These are phyloP conservation scores for Oscheius sp. DNA, from an alignment of 2,888 invertebrate species.

Conservation along the genomic window DNA sequence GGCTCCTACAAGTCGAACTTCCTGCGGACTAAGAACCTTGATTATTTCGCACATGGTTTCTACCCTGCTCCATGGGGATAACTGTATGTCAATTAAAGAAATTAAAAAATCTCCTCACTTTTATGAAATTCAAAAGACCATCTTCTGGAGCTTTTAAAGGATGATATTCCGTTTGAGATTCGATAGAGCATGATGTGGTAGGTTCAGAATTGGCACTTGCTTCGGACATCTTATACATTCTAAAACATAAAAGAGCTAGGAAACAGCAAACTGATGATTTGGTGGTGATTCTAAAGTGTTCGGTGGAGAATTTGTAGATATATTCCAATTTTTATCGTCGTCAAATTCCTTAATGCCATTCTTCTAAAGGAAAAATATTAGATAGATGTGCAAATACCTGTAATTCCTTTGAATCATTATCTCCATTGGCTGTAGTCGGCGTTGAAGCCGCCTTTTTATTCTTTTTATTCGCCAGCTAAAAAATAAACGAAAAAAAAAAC, in stretches of 20 bases:
- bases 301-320: not conserved
- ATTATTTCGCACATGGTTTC: slow-evolving; percentile 50
- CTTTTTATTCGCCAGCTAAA: slow-evolving; percentile 7
- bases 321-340: slow-evolving; percentile 7
- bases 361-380: slow-evolving; percentile 8
- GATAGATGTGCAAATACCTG: not conserved
- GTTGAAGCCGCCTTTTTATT: slow-evolving; percentile 6
- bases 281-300: not conserved
- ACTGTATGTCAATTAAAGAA: slow-evolving; percentile 29
- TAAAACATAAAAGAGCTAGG: no score
- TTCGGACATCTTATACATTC: not conserved
- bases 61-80: slow-evolving; percentile 43
- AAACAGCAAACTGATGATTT: not conserved
- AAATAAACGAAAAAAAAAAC: not conserved
- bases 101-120: slow-evolving; percentile 19
- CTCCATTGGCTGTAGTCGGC: not conserved
- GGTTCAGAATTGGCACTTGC: not conserved
- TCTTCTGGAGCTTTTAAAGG: not conserved
- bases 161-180: slow-evolving; percentile 22
- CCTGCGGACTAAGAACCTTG: slow-evolving; percentile 35
- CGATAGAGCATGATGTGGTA: slow-evolving; percentile 17
- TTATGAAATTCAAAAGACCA: slow-evolving; percentile 33
- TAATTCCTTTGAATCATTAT: not conserved
- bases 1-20: slow-evolving; percentile 42
- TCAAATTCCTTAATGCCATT: slow-evolving; percentile 3